A percentile compares a stretch with the other conserved stretches of the same genome.
Evolutionary conservation across 2,797 vertebrate species (phyloP).

Genomic region (Esox masquinongy): DNA sequence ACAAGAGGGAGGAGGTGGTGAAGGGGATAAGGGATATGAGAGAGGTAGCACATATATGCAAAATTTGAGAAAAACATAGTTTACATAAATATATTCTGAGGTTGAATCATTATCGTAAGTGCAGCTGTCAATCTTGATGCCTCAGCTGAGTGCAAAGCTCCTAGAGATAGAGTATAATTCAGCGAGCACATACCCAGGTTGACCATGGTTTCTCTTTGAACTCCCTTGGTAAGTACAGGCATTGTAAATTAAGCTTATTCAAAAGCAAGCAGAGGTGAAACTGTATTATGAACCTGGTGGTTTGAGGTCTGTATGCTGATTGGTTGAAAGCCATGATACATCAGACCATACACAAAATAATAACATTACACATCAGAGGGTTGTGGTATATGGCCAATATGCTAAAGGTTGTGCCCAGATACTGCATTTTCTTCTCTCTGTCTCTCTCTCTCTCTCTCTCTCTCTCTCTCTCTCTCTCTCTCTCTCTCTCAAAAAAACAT

Average conservation of each 20-base stretch:
- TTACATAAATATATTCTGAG: slow-evolving; percentile 67
- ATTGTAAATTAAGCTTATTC: slow-evolving; percentile 79
- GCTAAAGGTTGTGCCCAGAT: too few species aligned
- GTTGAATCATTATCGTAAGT: slow-evolving; percentile 71
- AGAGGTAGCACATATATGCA: background rate
- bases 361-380: too few species aligned
- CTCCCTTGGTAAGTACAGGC: slow-evolving; percentile 78
- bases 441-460: slow-evolving; percentile 4
- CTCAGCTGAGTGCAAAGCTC: slow-evolving; percentile 71
- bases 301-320: too few species aligned
- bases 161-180: slow-evolving; percentile 74
- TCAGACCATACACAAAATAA: too few species aligned
- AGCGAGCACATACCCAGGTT: slow-evolving; percentile 79
- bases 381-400: too few species aligned
- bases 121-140: slow-evolving; percentile 80
- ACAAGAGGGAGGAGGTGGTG: background rate
- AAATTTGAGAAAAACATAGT: slow-evolving; percentile 5
- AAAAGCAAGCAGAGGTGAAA: slow-evolving; percentile 76
- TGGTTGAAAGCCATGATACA: too few species aligned
- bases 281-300: slow-evolving; percentile 65
- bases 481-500: slow-evolving; percentile 55
- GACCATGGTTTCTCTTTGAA: slow-evolving; percentile 76
- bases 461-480: slow-evolving; percentile 16
- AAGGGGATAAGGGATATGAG: background rate
- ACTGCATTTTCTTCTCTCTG: background rate